Base-by-base conservation (phyloP, 1,140 invertebrate genomes). In the Aphidius gifuensis region DNA sequence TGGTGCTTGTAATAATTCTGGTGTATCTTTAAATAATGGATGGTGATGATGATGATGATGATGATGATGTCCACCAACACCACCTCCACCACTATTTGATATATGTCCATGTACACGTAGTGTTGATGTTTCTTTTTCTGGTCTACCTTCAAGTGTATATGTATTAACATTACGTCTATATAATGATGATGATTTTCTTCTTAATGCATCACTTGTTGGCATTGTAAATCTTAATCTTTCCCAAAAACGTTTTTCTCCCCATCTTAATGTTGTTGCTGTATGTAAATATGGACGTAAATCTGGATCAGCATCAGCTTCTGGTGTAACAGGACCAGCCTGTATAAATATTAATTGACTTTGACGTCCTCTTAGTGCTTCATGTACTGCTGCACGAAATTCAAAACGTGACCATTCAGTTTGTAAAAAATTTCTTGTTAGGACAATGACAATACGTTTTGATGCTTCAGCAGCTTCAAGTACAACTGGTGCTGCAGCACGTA, bases 211-310 rank as follows among this genome's bases (percentile, higher is more conserved):
- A 60, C 49, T 80, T 76, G 83, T 75, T 72, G 94, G 93, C 86
- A 97, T 90, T 65, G 91, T 90, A 80, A 92, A 96, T 64, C 90
- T 86, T 44, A 97, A 81, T 70, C 93, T 88, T 74, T 96, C 92
- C 93, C 93, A 96, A 80, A 97, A 97, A 71, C 90, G 85, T 69
- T 90, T 92, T 72, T 96, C 92, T 65, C 90, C 91, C 91, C 92
- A 95, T 65, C 88, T 84, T n/a, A 97, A 80, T 48, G 90, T 85
- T 7, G 90, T 86, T 16, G 86, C 87, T 6, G 92, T 93, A 73
- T 94, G 92, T 7, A 97, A 81, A 72, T 95, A 97, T 1, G 92
- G 88, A 68, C 92, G 84, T 43, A 97, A 81, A 74, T 97, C 94
- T 5, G 90, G 89, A 71, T 96, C 94, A 46, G 92, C 83, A 72